phyloP scores from a whole-genome alignment of 1,140 invertebrate genomes.

The Chelonus insularis region DNA sequence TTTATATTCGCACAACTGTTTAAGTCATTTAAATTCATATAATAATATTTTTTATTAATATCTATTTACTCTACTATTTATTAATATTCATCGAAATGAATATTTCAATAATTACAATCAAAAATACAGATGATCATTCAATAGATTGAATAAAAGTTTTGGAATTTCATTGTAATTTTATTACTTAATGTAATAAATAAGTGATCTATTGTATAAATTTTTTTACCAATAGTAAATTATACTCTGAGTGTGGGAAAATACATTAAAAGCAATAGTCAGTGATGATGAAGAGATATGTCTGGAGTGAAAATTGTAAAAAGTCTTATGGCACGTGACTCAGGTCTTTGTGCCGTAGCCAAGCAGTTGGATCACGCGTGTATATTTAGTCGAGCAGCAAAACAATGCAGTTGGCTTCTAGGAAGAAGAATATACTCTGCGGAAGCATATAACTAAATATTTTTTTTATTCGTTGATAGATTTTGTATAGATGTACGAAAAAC shows the following conservation, averaged over 20 bases:
- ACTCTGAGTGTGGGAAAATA: background rate
- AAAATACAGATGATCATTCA: background rate
- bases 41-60: too few relatives aligned
- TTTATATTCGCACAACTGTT: too few relatives aligned
- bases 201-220: too few relatives aligned
- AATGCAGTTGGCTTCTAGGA: slow-evolving; percentile 52
- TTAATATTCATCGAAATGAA: too few relatives aligned
- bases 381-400: slow-evolving; percentile 50
- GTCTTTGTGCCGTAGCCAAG: slow-evolving; percentile 45
- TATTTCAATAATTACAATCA: too few relatives aligned
- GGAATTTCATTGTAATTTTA: background rate
- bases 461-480: too few relatives aligned
- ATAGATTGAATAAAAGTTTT: background rate
- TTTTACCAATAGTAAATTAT: too few relatives aligned
- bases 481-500: too few relatives aligned
- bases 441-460: slow-evolving; percentile 2
- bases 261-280: background rate
- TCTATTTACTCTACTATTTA: too few relatives aligned
- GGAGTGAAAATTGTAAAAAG: slow-evolving; percentile 41
- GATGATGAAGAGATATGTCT: slow-evolving; percentile 16
- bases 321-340: slow-evolving; percentile 47
- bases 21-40: too few relatives aligned
- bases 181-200: too few relatives aligned
- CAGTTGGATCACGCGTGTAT: slow-evolving; percentile 48
- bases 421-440: slow-evolving; percentile 28